Evolutionary conservation across 2,113 vertebrate species (phyloP).

Genomic region (Tenebrosternarchus preto): DNA sequence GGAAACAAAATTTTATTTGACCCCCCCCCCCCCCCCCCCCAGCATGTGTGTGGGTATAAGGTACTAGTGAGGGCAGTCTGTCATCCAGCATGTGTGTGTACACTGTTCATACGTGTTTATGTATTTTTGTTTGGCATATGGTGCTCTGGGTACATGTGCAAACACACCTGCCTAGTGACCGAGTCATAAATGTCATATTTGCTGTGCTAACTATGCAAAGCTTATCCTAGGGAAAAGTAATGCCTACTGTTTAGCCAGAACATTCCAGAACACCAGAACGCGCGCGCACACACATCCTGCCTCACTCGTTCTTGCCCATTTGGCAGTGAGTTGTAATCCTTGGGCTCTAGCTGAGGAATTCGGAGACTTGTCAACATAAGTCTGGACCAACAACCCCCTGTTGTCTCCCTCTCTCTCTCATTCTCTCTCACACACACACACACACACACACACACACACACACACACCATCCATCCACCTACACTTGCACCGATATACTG

Average conservation of each 20-base stretch:
- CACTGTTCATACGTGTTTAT: too few species aligned
- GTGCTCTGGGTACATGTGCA: not conserved
- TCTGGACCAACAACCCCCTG: conserved; percentile 23
- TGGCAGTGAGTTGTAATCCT: conserved; percentile 45
- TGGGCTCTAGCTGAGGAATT: conserved; percentile 50
- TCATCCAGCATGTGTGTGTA: not conserved
- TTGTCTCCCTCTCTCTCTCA: too few species aligned
- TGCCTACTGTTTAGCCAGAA: conserved; percentile 35
- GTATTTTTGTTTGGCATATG: not conserved
- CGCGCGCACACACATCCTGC: not conserved
- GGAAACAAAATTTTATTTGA: not conserved
- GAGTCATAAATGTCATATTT: conserved; percentile 39
- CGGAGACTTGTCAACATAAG: conserved; percentile 38
- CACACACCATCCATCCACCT: conserved; percentile 12
- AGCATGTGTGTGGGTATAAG: not conserved
- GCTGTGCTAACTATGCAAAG: conserved; percentile 21
- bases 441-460: conserved; percentile 24
- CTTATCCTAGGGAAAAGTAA: conserved; percentile 15
- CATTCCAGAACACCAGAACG: conserved; percentile 41
- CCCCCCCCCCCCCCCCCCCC: not conserved
- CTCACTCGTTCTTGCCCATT: conserved; percentile 33
- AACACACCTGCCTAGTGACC: conserved; percentile 4
- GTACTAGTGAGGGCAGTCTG: not conserved
- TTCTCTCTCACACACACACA: not conserved
- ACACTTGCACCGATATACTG: not conserved